phyloP scores from a whole-genome alignment of 2,888 invertebrate genomes.

The Thymelicus lineola region DNA sequence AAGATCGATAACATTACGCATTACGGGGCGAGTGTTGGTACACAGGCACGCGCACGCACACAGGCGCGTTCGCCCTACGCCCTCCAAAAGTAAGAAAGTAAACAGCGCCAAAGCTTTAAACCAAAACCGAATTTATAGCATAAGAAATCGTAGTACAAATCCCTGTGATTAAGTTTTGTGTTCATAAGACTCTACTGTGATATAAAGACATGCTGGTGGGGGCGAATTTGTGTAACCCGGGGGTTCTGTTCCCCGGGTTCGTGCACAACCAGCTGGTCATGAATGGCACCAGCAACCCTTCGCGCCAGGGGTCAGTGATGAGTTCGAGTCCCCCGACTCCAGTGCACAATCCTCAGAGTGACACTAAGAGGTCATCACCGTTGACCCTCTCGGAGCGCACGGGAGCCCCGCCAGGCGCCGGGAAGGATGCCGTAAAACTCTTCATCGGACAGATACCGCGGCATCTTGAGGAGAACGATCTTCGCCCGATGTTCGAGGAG shows the following conservation, averaged over 20 bases:
- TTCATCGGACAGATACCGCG: constrained; percentile 97
- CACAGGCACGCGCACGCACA: constrained; percentile 61
- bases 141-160: constrained; percentile 76
- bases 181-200: constrained; percentile 43
- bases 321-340: constrained; percentile 78
- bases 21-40: constrained; percentile 69
- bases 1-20: constrained; percentile 85
- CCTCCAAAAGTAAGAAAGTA: constrained; percentile 61
- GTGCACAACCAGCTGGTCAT: constrained; percentile 54
- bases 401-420: constrained; percentile 76
- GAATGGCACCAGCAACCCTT: constrained; percentile 47
- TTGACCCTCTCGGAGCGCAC: constrained; percentile 74
- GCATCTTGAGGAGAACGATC: constrained; percentile 94
- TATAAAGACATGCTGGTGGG: constrained; percentile 76
- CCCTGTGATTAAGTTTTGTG: constrained; percentile 58
- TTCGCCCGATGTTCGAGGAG: constrained; percentile 96
- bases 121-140: constrained; percentile 82
- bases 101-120: constrained; percentile 75
- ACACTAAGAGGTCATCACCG: constrained; percentile 60
- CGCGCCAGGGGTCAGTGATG: constrained; percentile 57
- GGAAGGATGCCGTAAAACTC: constrained; percentile 90
- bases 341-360: constrained; percentile 59
- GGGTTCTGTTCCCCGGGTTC: constrained; percentile 68
- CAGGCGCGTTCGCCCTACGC: constrained; percentile 53
- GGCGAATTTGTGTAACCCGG: constrained; percentile 68